Percentiles rank a stretch among this genome's conserved stretches.
Conservation (phyloP, 2,888 invertebrate species). For the Agrochola macilenta region DNA sequence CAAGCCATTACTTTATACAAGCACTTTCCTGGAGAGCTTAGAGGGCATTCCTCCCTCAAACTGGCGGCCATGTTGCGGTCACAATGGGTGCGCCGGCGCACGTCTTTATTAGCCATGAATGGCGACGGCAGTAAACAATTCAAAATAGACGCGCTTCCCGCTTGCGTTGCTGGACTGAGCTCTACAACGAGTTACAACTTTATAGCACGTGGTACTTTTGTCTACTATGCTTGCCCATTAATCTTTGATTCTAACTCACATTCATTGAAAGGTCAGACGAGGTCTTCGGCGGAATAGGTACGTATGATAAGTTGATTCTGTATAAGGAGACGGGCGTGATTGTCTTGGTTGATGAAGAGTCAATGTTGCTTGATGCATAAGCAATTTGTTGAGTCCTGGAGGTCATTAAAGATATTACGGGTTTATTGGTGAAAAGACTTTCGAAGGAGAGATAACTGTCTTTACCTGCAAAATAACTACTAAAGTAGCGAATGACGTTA, state of each 20-base stretch:
- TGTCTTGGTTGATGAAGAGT: slow-evolving; percentile 1
- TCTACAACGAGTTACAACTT: slow-evolving; percentile 58
- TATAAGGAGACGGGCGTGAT: slow-evolving; percentile 18
- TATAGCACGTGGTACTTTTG: slow-evolving; percentile 59
- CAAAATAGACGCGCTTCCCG: slow-evolving; percentile 81
- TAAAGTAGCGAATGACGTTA: background rate
- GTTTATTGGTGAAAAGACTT: background rate
- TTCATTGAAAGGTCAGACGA: slow-evolving; percentile 51
- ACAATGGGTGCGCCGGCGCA: slow-evolving; percentile 77
- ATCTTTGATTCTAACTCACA: slow-evolving; percentile 51
- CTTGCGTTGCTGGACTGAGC: slow-evolving; percentile 53
- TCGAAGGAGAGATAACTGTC: background rate
- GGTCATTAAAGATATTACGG: background rate
- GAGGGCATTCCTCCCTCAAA: slow-evolving; percentile 80
- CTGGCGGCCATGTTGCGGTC: slow-evolving; percentile 73
- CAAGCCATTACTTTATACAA: slow-evolving; percentile 53
- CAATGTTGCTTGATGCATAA: background rate
- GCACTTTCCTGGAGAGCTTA: slow-evolving; percentile 60
- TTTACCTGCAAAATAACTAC: no score
- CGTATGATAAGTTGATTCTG: slow-evolving; percentile 21
- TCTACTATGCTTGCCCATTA: slow-evolving; percentile 51
- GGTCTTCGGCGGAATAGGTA: slow-evolving; percentile 41
- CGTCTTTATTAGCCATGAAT: slow-evolving; percentile 83
- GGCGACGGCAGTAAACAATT: slow-evolving; percentile 82
- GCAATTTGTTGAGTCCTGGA: background rate